Conservation (phyloP, 2,113 vertebrate species). For the Rhipidura dahli region DNA sequence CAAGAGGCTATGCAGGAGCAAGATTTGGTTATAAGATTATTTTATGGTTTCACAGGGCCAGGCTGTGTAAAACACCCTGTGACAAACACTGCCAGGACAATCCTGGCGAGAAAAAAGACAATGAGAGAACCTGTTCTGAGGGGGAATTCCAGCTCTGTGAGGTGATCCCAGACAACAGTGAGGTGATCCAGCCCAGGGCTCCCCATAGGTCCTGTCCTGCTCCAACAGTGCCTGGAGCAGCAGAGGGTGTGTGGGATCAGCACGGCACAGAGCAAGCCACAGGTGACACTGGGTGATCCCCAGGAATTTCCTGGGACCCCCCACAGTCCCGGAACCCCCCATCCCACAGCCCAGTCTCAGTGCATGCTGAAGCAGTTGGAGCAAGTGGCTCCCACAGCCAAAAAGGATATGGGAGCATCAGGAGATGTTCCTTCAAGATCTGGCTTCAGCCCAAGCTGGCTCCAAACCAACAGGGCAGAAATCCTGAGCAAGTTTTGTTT, state of each 20-base stretch:
- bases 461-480: neutral
- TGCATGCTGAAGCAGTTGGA: fast-evolving
- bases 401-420: neutral
- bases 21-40: fast-evolving
- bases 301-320: neutral
- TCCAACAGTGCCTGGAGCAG: neutral
- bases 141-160: neutral
- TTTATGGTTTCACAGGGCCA: neutral
- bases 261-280: fast-evolving
- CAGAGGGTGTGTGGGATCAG: neutral
- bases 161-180: neutral
- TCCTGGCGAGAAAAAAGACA: neutral
- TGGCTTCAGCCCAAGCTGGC: neutral
- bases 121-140: fast-evolving
- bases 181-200: neutral
- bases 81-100: neutral
- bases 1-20: neutral
- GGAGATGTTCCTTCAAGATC: neutral
- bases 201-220: fast-evolving
- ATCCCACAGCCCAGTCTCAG: neutral
- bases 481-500: slow-evolving; percentile 7
- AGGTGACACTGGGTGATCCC: neutral
- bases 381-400: neutral
- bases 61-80: fast-evolving
- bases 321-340: neutral